Base-by-base conservation (phyloP, 2,888 invertebrate species). In the Prosopocoilus inquinatus region DNA sequence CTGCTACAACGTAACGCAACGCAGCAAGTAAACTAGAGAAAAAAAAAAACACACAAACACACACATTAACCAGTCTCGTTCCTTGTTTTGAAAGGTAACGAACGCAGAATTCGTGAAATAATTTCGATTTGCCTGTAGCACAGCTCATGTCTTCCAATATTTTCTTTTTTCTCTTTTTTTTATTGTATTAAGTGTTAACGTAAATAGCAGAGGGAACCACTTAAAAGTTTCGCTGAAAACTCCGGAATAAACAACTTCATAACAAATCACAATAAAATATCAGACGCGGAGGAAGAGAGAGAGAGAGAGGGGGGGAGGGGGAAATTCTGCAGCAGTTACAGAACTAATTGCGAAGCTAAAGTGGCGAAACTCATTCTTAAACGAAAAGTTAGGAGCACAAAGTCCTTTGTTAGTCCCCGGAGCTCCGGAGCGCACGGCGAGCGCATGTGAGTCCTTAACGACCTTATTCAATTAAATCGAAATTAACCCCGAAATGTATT, bases 401-500 rank as follows among this genome's bases (percentile, higher is more conserved):
- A 11, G 41, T 41, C 41, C 41, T 41, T 41, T 41, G 41, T 41
- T 41, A 41, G 15, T 41, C 12, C 41, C 15, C 12, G 8, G 41
- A 13, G 41, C 41, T 15, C 16, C 3, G 15, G 16, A 41, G 9
- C 15, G 41, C 41, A 41, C 16, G 41, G 41, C 15, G 16, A 41
- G 41, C 50, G 46, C 55, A 36, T 34, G 48, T 47, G 50, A 58
- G 62, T 49, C 53, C 57, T 50, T 58, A 61, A 61, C 61, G 57
- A 60, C 61, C 65, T 69, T 69, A 70, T 69, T 69, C 68, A 69
- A 68, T 69, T 65, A 64, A 67, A 68, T 64, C 64, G 67, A 65
- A 65, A 66, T 63, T 67, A 68, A 65, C 61, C 65, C 61, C 65
- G 65, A 64, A 67, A 65, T 62, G 64, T 59, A 57, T 59, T 66